phyloP scores from a whole-genome alignment of 2,888 invertebrate genomes.

The Bruchidius siliquastri region DNA sequence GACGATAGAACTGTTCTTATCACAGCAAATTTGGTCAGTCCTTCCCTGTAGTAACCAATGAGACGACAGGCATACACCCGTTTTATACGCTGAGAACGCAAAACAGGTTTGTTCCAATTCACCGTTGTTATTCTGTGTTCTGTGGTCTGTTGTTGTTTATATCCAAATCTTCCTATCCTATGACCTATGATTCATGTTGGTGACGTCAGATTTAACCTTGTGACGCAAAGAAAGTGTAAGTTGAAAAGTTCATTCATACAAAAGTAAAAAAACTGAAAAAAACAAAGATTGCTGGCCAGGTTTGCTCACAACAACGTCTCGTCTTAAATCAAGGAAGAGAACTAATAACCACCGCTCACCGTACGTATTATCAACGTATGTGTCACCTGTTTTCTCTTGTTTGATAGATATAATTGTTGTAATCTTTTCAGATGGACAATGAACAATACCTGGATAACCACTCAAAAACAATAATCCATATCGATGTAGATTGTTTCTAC shows the following conservation, averaged over 20 bases:
- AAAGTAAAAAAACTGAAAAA: background rate
- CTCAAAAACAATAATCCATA: constrained; percentile 67
- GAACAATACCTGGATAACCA: constrained; percentile 47
- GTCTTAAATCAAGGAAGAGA: too few species aligned
- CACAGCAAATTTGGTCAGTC: too few species aligned
- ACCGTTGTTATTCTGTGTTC: too few species aligned
- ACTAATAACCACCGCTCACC: background rate
- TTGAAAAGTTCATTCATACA: background rate
- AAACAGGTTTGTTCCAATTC: too few species aligned
- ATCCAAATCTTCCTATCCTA: too few species aligned
- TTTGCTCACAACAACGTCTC: too few species aligned
- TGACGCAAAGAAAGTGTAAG: background rate
- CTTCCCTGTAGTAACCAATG: too few species aligned
- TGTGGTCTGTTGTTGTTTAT: too few species aligned
- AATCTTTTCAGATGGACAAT: constrained; percentile 17
- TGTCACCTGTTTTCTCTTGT: background rate
- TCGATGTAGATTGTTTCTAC: constrained; percentile 82
- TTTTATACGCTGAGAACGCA: too few species aligned
- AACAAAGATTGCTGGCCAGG: too few species aligned
- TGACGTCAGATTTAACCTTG: background rate
- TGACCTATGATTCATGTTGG: background rate
- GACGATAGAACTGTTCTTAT: too few species aligned
- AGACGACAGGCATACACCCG: too few species aligned
- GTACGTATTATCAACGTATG: background rate
- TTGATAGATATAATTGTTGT: background rate